Base-by-base conservation (phyloP, 2,888 invertebrate genomes). In the Ormyrus labotus region DNA sequence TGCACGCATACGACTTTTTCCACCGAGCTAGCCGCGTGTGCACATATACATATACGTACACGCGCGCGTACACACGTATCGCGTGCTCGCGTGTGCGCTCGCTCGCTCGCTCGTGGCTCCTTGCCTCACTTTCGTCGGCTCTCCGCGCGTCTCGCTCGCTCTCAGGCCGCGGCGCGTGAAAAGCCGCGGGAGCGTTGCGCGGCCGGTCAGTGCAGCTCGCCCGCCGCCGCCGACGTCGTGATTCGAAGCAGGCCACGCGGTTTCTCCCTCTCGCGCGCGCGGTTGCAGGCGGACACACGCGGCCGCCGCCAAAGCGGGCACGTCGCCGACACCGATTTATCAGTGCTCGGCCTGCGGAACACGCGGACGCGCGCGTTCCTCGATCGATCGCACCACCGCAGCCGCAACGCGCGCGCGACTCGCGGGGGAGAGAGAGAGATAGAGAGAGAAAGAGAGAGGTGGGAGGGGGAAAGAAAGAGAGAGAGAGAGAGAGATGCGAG, bases 101-200 rank as follows among this genome's bases (percentile, higher is more conserved):
- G 57, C 34, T 34, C 34, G 34, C 34, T 34, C 34, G 34, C 3
- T 13, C 13, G 34, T 4, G 19, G 19, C 2, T 19, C 2, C 34
- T 34, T 4, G 34, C 34, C 34, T 34, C 34, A 4, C 34, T 34
- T 34, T 34, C 34, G 19, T 34, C 34, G 34, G 34, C 34, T 34
- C 34, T 4, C 34, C 75, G 60, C 10, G 51, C 34, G 8, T 69
- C 64, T 47, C 64, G 10, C 50, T 11, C n/a, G n/a, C 58, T 58
- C 69, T 55, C 19, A 48, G 11, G 71, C 61, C 71, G 67, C 51
- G 78, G 63, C 58, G 71, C 80, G 80, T 63, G 80, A 76, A 76
- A 76, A 80, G 80, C 80, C 76, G 71, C 80, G 80, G 70, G 80
- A 80, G 80, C n/a, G 67, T 65, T 34, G 77, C 68, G 68, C 76